Evolutionary conservation across 2,888 invertebrate genomes (phyloP).

Genomic region (Arrhopalites spinosus): DNA sequence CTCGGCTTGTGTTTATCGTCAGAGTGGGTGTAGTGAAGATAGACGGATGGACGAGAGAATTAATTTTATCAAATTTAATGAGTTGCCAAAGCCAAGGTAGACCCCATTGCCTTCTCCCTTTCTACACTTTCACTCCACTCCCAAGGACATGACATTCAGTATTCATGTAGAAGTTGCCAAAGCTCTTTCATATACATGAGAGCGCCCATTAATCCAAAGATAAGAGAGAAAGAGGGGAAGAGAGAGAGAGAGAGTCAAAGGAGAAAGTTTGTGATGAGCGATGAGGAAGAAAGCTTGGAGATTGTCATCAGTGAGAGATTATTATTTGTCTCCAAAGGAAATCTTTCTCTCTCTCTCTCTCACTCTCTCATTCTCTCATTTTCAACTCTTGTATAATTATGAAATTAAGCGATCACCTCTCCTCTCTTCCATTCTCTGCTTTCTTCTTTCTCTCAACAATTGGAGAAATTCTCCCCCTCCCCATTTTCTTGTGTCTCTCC

Average conservation of each 20-base stretch:
- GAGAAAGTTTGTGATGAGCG: constrained; percentile 21
- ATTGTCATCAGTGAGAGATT: constrained; percentile 24
- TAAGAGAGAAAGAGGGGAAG: too few species aligned
- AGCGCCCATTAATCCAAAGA: constrained; percentile 26
- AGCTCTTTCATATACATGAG: constrained; percentile 16
- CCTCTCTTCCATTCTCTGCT: background rate
- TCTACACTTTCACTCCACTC: background rate
- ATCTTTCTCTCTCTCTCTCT: background rate
- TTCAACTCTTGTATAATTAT: constrained; percentile 17
- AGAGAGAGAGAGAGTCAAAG: constrained; percentile 13
- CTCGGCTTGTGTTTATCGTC: background rate
- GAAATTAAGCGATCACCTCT: background rate
- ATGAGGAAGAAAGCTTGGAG: constrained; percentile 19
- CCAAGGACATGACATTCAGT: constrained; percentile 9
- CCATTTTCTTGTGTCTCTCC: background rate
- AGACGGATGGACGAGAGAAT: constrained; percentile 20
- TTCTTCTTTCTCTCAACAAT: background rate
- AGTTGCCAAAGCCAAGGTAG: background rate
- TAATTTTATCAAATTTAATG: constrained; percentile 36
- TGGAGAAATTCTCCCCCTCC: background rate
- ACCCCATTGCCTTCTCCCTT: background rate
- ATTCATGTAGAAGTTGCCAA: constrained; percentile 2
- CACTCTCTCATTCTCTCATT: constrained; percentile 2
- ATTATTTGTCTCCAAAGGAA: constrained; percentile 22
- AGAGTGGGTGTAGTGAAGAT: background rate